phyloP scores from a whole-genome alignment of 2,113 vertebrate species.

The Catharus minimus region DNA sequence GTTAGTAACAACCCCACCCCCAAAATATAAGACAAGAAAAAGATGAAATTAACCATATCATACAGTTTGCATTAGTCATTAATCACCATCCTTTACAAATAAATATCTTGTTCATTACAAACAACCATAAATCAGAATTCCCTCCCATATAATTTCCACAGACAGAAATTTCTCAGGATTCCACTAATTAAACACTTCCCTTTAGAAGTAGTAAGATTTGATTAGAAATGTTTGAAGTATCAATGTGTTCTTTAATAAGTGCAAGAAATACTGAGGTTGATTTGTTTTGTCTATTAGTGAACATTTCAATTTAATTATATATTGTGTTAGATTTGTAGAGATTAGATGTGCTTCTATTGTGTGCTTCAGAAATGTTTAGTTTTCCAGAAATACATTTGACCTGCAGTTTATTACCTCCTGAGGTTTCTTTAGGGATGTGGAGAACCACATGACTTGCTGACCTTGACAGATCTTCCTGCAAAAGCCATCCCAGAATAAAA shows the following conservation, averaged over 20 bases:
- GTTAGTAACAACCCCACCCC: accelerated
- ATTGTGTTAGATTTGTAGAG: neutral
- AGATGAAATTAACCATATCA: neutral
- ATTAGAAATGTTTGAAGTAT: neutral
- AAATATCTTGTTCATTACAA: neutral
- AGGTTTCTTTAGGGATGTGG: neutral
- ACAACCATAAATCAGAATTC: neutral
- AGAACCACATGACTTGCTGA: neutral
- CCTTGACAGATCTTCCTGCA: neutral
- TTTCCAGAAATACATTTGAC: neutral
- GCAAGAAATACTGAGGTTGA: neutral
- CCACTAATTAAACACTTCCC: neutral
- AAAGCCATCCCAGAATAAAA: neutral
- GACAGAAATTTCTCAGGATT: neutral
- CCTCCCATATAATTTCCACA: neutral
- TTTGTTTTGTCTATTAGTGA: neutral
- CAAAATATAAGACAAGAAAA: neutral
- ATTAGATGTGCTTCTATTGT: neutral
- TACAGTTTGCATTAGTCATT: neutral
- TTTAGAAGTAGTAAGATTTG: neutral
- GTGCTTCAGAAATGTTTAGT: neutral
- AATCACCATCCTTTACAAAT: neutral
- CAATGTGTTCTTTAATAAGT: neutral
- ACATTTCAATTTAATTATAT: neutral
- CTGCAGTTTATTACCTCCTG: neutral